phyloP scores from a whole-genome alignment of 2,113 vertebrate genomes.

The Galeopterus variegatus region DNA sequence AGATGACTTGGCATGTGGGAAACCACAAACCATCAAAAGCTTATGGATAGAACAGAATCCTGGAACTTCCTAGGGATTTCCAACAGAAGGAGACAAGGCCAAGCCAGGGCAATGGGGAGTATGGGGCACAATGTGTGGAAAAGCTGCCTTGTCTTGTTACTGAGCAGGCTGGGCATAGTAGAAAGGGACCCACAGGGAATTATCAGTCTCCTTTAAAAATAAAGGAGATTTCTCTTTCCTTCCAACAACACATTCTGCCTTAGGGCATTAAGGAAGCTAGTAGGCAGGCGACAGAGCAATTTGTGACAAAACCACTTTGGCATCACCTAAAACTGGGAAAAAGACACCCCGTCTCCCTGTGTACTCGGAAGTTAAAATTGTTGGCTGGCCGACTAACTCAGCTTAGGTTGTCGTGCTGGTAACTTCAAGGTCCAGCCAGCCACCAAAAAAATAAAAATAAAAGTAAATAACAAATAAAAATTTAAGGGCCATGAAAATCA shows the following conservation, averaged over 20 bases:
- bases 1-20: not conserved
- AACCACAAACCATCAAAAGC: not conserved
- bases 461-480: no score
- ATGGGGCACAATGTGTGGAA: not conserved
- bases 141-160: not conserved
- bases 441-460: no score
- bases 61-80: not conserved
- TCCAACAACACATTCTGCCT: not conserved
- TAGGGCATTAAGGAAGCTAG: not conserved
- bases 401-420: no score
- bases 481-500: no score
- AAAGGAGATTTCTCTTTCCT: not conserved
- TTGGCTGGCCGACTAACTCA: no score
- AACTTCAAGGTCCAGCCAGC: no score
- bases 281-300: not conserved
- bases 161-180: not conserved
- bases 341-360: not conserved
- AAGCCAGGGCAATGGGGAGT: not conserved
- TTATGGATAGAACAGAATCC: not conserved
- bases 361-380: not conserved
- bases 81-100: not conserved
- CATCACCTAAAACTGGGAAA: not conserved
- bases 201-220: not conserved
- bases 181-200: not conserved
- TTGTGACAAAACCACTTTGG: not conserved